A percentile compares a stretch with the other conserved stretches of the same genome.
phyloP scores from a whole-genome alignment of 2,113 vertebrate genomes.

The Pterophyllum scalare region DNA sequence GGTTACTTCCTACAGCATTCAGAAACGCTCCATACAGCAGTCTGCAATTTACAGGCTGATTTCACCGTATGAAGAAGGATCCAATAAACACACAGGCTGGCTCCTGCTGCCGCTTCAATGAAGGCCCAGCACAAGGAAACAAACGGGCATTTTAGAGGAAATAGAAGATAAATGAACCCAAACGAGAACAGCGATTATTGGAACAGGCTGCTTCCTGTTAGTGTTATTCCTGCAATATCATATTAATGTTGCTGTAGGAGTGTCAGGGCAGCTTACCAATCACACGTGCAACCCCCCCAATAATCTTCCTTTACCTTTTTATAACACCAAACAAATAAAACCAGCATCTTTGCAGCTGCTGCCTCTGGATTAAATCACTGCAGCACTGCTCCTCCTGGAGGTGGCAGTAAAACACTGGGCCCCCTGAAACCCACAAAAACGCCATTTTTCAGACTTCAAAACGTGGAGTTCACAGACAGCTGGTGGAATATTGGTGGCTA shows the following conservation, averaged over 20 bases:
- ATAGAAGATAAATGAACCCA: fast-evolving
- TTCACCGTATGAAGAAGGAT: background rate
- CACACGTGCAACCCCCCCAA: too few species aligned
- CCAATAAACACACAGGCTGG: background rate
- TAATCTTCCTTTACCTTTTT: too few species aligned
- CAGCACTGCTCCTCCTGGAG: background rate
- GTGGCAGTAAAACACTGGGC: background rate
- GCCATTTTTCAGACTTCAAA: fast-evolving
- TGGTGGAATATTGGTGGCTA: background rate
- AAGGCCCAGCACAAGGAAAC: background rate
- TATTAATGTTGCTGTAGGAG: background rate
- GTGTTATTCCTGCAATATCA: fast-evolving
- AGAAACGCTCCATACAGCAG: background rate
- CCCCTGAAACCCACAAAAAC: too few species aligned
- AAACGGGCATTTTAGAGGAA: background rate
- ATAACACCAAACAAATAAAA: background rate
- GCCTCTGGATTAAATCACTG: background rate
- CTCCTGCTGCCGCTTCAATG: background rate
- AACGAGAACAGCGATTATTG: background rate
- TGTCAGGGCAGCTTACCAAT: background rate
- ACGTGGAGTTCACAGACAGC: too few species aligned
- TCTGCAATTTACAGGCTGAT: slow-evolving; percentile 9
- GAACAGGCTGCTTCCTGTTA: background rate
- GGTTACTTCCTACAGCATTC: background rate
- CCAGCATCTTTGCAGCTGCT: background rate